phyloP scores from a whole-genome alignment of 1,140 invertebrate species.

The Trissolcus basalis region DNA sequence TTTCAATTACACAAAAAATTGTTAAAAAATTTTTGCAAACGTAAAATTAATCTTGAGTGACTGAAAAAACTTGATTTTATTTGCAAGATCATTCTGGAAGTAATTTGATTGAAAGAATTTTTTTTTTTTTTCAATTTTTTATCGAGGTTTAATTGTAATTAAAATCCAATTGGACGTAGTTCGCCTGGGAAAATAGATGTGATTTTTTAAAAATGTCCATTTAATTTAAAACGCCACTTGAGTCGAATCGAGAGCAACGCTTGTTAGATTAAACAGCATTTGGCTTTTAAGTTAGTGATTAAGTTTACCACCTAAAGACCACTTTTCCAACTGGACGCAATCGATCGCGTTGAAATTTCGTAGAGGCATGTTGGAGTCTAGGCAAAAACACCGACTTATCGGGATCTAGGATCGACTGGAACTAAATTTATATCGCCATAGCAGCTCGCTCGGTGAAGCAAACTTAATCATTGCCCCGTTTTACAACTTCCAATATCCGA shows the following conservation, averaged over 20 bases:
- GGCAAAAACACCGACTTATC: background rate
- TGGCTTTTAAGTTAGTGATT: slow-evolving; percentile 14
- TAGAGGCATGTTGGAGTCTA: background rate
- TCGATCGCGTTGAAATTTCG: slow-evolving; percentile 7
- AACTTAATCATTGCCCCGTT: background rate
- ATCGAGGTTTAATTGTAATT: too few relatives aligned
- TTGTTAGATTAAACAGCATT: slow-evolving; percentile 27
- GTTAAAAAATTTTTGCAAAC: too few relatives aligned
- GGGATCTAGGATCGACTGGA: too few relatives aligned
- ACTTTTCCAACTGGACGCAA: slow-evolving; percentile 7
- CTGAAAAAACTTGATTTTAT: too few relatives aligned
- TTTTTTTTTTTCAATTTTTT: too few relatives aligned
- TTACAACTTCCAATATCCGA: too few relatives aligned
- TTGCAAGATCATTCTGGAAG: too few relatives aligned
- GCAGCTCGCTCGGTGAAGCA: background rate
- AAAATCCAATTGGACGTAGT: background rate
- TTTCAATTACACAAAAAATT: too few relatives aligned
- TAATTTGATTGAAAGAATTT: too few relatives aligned
- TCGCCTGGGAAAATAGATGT: too few relatives aligned
- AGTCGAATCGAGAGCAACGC: slow-evolving; percentile 7
- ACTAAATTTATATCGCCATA: background rate
- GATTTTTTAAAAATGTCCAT: background rate
- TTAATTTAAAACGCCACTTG: slow-evolving; percentile 12
- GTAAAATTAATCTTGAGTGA: too few relatives aligned
- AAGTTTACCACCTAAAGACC: background rate